phyloP scores from a whole-genome alignment of 1,140 invertebrate genomes.

The Drosophila ohnishii region DNA sequence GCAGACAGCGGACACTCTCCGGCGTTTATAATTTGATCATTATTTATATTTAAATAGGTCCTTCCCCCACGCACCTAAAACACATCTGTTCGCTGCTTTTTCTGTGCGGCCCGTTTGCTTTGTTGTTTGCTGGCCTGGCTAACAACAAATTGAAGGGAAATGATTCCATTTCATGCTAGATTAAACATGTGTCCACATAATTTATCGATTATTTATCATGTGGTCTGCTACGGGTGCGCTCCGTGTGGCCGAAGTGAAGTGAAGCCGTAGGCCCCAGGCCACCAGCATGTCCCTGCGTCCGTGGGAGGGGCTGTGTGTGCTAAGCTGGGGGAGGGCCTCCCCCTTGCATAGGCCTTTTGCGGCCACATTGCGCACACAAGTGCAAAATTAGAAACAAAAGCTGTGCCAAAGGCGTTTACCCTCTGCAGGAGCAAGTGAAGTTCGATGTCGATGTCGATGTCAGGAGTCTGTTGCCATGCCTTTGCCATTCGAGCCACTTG shows the following conservation, averaged over 20 bases:
- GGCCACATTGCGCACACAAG: conserved; percentile 70
- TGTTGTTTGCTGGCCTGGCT: conserved; percentile 60
- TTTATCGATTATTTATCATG: conserved; percentile 83
- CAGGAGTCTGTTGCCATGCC: conserved; percentile 11
- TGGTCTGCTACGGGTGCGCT: conserved; percentile 60
- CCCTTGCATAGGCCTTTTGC: conserved; percentile 59
- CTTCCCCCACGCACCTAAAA: conserved; percentile 26
- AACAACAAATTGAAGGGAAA: conserved; percentile 83
- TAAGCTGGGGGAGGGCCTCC: neutral
- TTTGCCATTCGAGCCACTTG: conserved; percentile 36
- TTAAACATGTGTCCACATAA: conserved; percentile 83
- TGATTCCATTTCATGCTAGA: conserved; percentile 83
- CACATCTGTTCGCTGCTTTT: conserved; percentile 64
- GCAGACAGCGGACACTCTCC: conserved; percentile 42
- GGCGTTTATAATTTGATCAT: conserved; percentile 72
- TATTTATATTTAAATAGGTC: conserved; percentile 77
- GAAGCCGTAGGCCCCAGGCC: conserved; percentile 50
- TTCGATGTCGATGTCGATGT: conserved; percentile 32
- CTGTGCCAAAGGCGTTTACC: conserved; percentile 64
- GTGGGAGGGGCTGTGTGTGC: neutral
- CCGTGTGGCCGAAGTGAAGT: conserved; percentile 63
- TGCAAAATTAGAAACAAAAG: conserved; percentile 81
- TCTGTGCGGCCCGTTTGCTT: conserved; percentile 38
- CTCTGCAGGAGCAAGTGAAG: conserved; percentile 31
- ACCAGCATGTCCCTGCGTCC: conserved; percentile 8